Base-by-base conservation (phyloP, 1,140 invertebrate genomes). In the Oreohelix idahoensis region DNA sequence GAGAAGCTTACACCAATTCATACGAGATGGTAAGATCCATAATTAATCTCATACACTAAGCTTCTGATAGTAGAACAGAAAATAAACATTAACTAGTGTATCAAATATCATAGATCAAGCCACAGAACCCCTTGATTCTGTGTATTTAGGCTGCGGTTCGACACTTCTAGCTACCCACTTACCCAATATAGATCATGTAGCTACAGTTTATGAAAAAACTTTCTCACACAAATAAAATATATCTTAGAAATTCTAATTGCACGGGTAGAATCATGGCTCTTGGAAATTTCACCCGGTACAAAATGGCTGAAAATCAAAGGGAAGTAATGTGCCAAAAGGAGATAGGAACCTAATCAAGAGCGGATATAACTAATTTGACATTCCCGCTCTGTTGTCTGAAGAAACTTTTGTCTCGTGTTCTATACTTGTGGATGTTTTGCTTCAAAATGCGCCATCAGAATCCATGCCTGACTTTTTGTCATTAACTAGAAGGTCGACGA, bases 281-380 rank as follows among this genome's bases (percentile, higher is more conserved):
- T 74, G 71, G 71, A 74, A 74, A 74, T 35, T 42, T 1, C 38
- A 49, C 11, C 71, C 71, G n/a, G 71, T 74, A 74, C 71, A 74
- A 74, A 74, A 74, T 49, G 38, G 71, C 42, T 26, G 5, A n/a
- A 74, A 74, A 74, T 74, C 71, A 74, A 49, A 39, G 71, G 38
- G 38, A 42, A 74, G 42, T 42, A 49, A 74, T 74, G 71, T 42
- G 71, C 42, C 42, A 49, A 74, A 74, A 74, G 71, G 23, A 35
- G 42, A 42, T 38, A 26, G 36, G 42, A 74, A 74, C 5, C 23
- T 49, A 74, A 74, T 42, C 71, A 74, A 26, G 42, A 74, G 23
- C 1, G 38, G 38, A 74, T 49, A 74, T 74, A 74, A 29, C 71
- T 74, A 74, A 26, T 74, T 29, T 39, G 71, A 74, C 71, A 74